Evolutionary conservation across 30 jellyfish, hydroid and myxozoan genomes (phyloP), one percentile per base, ranked within the genome.

Genomic region (Catostylus mosaicus): DNA sequence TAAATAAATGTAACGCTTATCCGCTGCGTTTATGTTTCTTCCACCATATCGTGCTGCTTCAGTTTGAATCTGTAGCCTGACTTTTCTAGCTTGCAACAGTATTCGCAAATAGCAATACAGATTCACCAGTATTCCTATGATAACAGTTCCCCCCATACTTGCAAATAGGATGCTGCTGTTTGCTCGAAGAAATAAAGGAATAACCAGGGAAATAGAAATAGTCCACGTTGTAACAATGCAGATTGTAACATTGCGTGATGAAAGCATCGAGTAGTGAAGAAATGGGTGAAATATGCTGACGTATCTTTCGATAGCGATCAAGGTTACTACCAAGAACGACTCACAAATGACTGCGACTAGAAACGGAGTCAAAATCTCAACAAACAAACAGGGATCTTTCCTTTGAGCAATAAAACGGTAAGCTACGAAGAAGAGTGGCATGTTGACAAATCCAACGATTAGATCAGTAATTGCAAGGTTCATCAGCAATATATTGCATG

Each of bases 281-380:
- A 50, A 50, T 4, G 63, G 63, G 20, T 50, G 63, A 9, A 81
- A 81, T 31, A 81, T 27, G 27, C 64, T 59, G 51, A 64, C 47
- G 73, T 63, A 81, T 67, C 91, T 20, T 34, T 81, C 91, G 2
- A 68, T 4, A 20, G 91, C 84, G 2, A 81, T 81, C n/a, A 60
- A 26, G 1, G 84, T 45, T 3, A 81, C 48, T 1, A 75, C 35
- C 7, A 81, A 24, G 38, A 81, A 81, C 1, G 91, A 60, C 7
- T 33, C 84, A 6, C 48, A 3, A 2, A 68, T 82, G 30, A 67
- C 26, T 18, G 59, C 59, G 35, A 12, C 45, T 6, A 61, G 37
- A 14, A 67, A 24, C 6, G 91, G 84, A 56, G 67, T 31, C 2
- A 57, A 30, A 31, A 81, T 19, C 11, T 0, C 27, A 0, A 69